These are phyloP conservation scores for Micrastur ruficollis DNA, from an alignment of 2,797 vertebrate genomes.

Conservation along the genomic window DNA sequence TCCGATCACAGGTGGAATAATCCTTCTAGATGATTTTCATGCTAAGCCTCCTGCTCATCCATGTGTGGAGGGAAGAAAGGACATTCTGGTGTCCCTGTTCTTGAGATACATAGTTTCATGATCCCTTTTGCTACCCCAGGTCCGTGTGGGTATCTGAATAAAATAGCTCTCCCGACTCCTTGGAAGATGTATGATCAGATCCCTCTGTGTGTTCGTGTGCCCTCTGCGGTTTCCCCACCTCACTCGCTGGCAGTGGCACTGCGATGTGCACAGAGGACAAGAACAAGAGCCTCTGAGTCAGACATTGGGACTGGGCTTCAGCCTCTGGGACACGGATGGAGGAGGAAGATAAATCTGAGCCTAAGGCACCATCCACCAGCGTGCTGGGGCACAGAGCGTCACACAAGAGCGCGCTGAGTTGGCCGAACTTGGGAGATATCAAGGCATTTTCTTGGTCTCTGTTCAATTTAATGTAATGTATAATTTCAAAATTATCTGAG, in stretches of 20 bases:
- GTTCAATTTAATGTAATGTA: not conserved
- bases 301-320: not conserved
- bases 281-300: not conserved
- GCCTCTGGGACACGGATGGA: accelerated
- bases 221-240: not conserved
- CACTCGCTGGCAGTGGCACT: not conserved
- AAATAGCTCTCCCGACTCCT: not conserved
- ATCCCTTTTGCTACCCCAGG: not conserved
- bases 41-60: not conserved
- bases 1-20: too few relatives aligned
- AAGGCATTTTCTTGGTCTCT: not conserved
- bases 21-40: not conserved
- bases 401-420: not conserved
- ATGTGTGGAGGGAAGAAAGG: not conserved
- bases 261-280: accelerated
- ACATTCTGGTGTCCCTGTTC: not conserved
- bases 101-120: not conserved
- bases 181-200: not conserved
- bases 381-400: not conserved
- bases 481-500: not conserved
- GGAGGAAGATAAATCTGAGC: not conserved
- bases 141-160: not conserved
- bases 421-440: not conserved
- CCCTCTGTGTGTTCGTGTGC: not conserved
- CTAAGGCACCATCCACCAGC: not conserved